Conservation (phyloP, 1,140 invertebrate genomes). For the Lepidostoma basale region DNA sequence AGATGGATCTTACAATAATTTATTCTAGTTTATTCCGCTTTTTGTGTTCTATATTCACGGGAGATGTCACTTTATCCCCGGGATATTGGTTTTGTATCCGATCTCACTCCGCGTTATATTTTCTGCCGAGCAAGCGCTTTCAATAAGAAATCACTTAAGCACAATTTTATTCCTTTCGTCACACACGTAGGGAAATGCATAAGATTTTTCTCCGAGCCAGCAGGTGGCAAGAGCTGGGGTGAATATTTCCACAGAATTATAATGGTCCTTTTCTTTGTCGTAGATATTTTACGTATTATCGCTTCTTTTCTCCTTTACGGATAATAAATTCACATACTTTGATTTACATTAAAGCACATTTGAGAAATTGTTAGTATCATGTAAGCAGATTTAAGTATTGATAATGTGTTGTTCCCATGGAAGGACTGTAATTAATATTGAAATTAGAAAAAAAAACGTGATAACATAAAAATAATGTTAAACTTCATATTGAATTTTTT, state of each 20-base stretch:
- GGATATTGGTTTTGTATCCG: conserved; percentile 15
- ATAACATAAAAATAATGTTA: no score
- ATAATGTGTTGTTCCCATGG: no score
- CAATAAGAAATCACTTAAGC: conserved; percentile 18
- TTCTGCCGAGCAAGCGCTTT: neutral
- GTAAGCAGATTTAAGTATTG: no score
- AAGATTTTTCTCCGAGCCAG: conserved; percentile 1
- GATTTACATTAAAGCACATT: neutral
- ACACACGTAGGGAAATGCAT: conserved; percentile 13
- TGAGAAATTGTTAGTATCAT: no score
- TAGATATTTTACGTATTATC: no score
- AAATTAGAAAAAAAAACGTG: no score
- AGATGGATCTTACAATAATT: neutral
- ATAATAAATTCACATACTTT: neutral
- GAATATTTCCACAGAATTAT: neutral
- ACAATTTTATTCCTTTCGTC: conserved; percentile 12
- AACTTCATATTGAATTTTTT: no score
- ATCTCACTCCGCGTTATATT: neutral
- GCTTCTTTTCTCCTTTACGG: no score
- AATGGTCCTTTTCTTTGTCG: no score
- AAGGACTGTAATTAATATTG: no score
- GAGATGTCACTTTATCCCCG: neutral
- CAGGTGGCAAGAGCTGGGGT: neutral
- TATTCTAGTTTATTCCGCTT: conserved; percentile 4
- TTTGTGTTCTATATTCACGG: conserved; percentile 15